Percentiles rank a stretch among this genome's conserved stretches.
These are phyloP conservation scores for Aleiodes testaceus DNA, from an alignment of 2,888 invertebrate species.

Conservation along the genomic window DNA sequence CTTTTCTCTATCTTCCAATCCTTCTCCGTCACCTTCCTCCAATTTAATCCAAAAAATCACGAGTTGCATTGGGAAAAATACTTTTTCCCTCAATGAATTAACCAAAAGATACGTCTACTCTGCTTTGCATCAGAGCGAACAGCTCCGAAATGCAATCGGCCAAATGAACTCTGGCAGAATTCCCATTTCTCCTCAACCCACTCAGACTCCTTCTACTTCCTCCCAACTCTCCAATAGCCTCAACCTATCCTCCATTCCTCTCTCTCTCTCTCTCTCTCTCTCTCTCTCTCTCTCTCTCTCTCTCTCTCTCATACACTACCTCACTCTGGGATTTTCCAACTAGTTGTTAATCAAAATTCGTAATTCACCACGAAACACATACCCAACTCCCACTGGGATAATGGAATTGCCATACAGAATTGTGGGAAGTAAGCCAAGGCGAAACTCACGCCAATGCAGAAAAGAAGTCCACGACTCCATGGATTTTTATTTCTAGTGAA, in stretches of 20 bases:
- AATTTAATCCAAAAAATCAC: conserved; percentile 7
- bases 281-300: background rate
- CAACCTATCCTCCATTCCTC: too few species aligned
- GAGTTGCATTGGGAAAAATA: background rate
- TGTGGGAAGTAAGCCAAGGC: conserved; percentile 17
- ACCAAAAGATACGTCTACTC: conserved; percentile 16
- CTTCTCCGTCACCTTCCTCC: background rate
- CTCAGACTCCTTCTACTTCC: too few species aligned
- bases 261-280: background rate
- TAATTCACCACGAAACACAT: conserved; percentile 30
- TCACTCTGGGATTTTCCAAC: conserved; percentile 1
- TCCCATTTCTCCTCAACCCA: conserved; percentile 25
- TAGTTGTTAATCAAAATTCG: conserved; percentile 35
- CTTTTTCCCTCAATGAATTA: conserved; percentile 13
- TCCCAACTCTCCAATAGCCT: too few species aligned
- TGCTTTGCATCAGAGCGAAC: conserved; percentile 15
- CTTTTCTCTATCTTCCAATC: too few species aligned
- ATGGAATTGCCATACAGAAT: conserved; percentile 25
- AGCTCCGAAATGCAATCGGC: conserved; percentile 23
- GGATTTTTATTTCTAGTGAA: too few species aligned
- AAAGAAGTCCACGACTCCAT: background rate
- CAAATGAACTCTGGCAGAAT: conserved; percentile 30
- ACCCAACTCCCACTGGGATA: conserved; percentile 25
- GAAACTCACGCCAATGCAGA: conserved; percentile 8
- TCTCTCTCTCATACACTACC: background rate